Base-by-base conservation (phyloP, 2,113 vertebrate genomes). In the Etheostoma spectabile region DNA sequence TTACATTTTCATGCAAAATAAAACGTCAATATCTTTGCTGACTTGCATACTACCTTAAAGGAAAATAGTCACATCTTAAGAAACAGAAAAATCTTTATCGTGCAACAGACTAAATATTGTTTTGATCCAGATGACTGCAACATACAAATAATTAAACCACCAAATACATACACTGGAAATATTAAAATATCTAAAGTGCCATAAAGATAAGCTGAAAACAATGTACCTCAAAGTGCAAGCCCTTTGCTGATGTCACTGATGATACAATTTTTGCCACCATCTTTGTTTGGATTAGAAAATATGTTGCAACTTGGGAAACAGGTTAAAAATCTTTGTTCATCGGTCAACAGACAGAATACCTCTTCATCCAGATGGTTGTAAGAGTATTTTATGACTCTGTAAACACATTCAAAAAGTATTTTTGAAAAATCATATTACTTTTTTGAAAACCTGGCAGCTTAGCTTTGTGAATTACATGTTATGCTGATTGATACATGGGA, bases 291-390 rank as follows among this genome's bases (percentile, higher is more conserved):
- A 42, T 42, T 42, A 42, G 38, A 42, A 42, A 42, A 42, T 42
- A 42, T 11, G 0, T 42, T 1, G 22, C 14, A 64, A 11, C 8
- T 45, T 53, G n/a, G 51, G n/a, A 52, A 45, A 62, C 0, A 0
- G 8, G 24, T 27, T 4, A 1, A 33, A 57, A 18, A 22, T 12
- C 10, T 22, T 49, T 68, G 49, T 27, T 62, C 30, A 18, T 38
- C 1, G 3, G 45, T 27, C 38, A 46, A 5, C 19, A 49, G 18
- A 33, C 21, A 18, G 14, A n/a, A 19, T 8, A 11, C 13, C 5
- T 71, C n/a, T 42, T 60, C 30, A 52, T 78, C 46, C 76, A 45
- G 27, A 49, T 65, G 24, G 67, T 77, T 15, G 14, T 1, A 53
- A 46, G 49, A 68, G 15, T 22, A 6, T 14, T 62, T 62, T 15